A percentile compares a stretch with the other conserved stretches of the same genome.
These are phyloP conservation scores for Bombus polaris DNA, from an alignment of 1,140 invertebrate species.

Conservation along the genomic window DNA sequence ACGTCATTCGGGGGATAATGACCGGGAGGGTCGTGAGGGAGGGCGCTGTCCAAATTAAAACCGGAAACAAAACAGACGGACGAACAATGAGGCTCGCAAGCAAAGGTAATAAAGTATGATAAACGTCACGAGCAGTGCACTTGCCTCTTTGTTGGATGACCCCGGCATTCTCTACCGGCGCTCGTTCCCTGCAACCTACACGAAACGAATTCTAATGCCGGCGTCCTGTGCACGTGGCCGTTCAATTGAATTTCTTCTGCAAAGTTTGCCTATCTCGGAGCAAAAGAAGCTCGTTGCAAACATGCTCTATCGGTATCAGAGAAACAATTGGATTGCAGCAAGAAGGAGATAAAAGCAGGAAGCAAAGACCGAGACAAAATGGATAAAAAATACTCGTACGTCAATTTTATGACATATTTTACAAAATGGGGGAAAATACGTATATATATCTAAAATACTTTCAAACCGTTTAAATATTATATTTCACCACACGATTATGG, in stretches of 20 bases:
- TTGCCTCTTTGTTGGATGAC: slow-evolving; percentile 70
- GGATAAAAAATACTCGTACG: background rate
- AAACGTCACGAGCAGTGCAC: slow-evolving; percentile 73
- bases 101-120: slow-evolving; percentile 77
- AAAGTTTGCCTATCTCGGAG: slow-evolving; percentile 54
- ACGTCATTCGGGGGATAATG: slow-evolving; percentile 55
- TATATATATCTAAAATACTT: background rate
- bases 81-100: slow-evolving; percentile 70
- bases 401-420: background rate
- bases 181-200: slow-evolving; percentile 52
- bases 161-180: slow-evolving; percentile 33
- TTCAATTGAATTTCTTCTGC: slow-evolving; percentile 62
- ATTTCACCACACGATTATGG: too few relatives aligned
- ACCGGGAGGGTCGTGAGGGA: slow-evolving; percentile 24
- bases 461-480: background rate
- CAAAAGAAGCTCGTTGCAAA: slow-evolving; percentile 11
- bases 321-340: slow-evolving; percentile 4
- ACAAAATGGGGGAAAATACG: background rate
- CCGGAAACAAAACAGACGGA: slow-evolving; percentile 75
- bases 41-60: slow-evolving; percentile 69
- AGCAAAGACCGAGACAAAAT: background rate
- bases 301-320: background rate
- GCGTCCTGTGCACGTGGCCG: slow-evolving; percentile 53
- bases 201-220: slow-evolving; percentile 45
- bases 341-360: background rate